A percentile compares a stretch with the other conserved stretches of the same genome.
phyloP scores from a whole-genome alignment of 2,797 vertebrate genomes.

The Carapus acus region DNA sequence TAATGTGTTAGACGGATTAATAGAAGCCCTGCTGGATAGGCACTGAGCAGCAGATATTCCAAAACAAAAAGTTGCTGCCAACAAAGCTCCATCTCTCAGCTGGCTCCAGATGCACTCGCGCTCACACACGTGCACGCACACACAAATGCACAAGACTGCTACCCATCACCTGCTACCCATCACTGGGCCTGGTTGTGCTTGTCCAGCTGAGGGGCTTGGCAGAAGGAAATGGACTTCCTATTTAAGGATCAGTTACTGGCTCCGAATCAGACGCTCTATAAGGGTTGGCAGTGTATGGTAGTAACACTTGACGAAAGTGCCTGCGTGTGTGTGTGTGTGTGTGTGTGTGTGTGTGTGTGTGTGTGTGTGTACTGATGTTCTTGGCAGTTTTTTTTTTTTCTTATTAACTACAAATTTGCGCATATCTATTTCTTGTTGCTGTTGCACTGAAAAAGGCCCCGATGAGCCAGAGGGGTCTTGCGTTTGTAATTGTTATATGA shows the following conservation, averaged over 20 bases:
- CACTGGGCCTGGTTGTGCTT: slow-evolving; percentile 15
- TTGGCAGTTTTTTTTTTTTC: neutral
- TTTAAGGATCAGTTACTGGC: slow-evolving; percentile 55
- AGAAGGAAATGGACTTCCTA: slow-evolving; percentile 60
- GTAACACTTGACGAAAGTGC: slow-evolving; percentile 30
- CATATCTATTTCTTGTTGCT: no score
- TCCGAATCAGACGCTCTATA: slow-evolving; percentile 54
- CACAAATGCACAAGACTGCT: slow-evolving; percentile 30
- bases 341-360: slow-evolving; percentile 8
- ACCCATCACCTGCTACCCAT: slow-evolving; percentile 2
- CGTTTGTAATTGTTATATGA: no score
- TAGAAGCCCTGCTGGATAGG: slow-evolving; percentile 62
- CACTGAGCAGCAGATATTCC: slow-evolving; percentile 60
- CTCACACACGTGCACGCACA: slow-evolving; percentile 15
- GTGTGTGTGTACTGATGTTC: no score
- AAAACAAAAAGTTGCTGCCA: slow-evolving; percentile 48
- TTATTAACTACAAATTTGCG: no score
- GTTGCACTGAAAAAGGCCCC: no score
- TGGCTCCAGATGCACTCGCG: slow-evolving; percentile 52
- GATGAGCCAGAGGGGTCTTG: no score
- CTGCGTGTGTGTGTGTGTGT: slow-evolving; percentile 10
- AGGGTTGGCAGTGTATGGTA: slow-evolving; percentile 41
- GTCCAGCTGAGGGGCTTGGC: slow-evolving; percentile 40
- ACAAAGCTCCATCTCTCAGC: slow-evolving; percentile 61
- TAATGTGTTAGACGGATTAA: slow-evolving; percentile 55